Base-by-base conservation (phyloP, 2,888 invertebrate species). In the Amiota mariae region DNA sequence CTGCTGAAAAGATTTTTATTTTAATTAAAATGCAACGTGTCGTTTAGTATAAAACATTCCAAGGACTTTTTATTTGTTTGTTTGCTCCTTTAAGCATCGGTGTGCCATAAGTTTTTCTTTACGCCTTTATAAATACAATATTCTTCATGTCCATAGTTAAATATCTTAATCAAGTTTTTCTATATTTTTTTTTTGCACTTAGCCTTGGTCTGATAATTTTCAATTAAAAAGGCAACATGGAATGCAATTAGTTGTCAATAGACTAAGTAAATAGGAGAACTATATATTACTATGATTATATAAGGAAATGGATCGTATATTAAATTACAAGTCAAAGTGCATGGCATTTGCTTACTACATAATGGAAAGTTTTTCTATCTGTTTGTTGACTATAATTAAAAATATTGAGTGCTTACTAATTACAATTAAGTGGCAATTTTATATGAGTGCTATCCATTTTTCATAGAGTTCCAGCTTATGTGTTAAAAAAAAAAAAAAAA, bases 181-280 rank as follows among this genome's bases (percentile, higher is more conserved):
- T 72, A n/a, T 75, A 85, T 84, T 85, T 84, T 82, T 79, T 80
- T 84, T 84, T 77, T 81, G 80, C 83, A 85, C 84, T 84, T 82
- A 78, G 78, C 80, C 77, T 78, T n/a, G 54, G n/a, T n/a, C 13
- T 54, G 54, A 77, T 80, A 82, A 77, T 80, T 80, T 82, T 80
- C 82, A 84, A 82, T 85, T 82, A 78, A 74, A 64, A 11, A 59
- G 20, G 3, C 59, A 59, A 20, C 13, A n/a, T 18, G 57, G 9
- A 15, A 59, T 59, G 59, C 12, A 11, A 20, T 63, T 36, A 18
- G 63, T 6, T 36, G 63, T 36, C 63, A 63, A 63, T 63, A 63
- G 20, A 59, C 20, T 15, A 4, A 20, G 57, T 3, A 24, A 24
- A 6, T 36, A 36, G 36, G 6, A 36, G 36, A 36, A 36, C 24